Evolutionary conservation across 2,797 vertebrate species (phyloP).

Genomic region (Molossus molossus): DNA sequence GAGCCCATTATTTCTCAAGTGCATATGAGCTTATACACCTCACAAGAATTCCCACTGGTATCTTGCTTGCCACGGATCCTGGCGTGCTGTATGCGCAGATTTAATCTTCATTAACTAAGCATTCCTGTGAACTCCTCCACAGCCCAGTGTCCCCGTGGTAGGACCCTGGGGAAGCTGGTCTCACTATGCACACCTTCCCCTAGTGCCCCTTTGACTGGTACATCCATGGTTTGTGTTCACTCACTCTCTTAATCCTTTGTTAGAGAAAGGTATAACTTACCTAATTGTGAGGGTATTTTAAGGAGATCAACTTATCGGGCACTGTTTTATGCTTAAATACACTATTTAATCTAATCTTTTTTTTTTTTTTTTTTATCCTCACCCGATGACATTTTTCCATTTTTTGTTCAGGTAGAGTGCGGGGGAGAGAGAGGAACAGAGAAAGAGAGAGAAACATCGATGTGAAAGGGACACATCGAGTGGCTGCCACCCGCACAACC

Average conservation of each 20-base stretch:
- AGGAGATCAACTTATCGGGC: no score
- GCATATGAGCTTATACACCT: neutral
- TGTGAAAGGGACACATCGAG: no score
- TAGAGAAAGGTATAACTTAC: neutral
- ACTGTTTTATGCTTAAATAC: neutral
- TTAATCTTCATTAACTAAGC: neutral
- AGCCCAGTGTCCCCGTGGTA: accelerated
- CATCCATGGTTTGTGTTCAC: accelerated
- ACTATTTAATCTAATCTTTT: neutral
- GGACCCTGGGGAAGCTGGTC: neutral
- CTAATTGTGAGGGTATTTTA: neutral
- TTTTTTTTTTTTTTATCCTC: no score
- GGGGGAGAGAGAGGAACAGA: no score
- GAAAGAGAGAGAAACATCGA: no score
- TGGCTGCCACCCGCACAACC: no score
- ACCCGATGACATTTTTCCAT: no score
- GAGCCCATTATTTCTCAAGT: neutral
- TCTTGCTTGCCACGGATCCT: neutral
- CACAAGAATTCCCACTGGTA: neutral
- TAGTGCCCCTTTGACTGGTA: accelerated
- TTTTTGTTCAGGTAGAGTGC: no score
- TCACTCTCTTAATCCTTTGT: neutral
- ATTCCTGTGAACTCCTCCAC: neutral
- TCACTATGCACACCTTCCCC: accelerated
- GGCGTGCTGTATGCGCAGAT: neutral